Percentiles rank a stretch among this genome's conserved stretches.
Conservation (phyloP, 1,140 invertebrate species). For the Drosophila orena region DNA sequence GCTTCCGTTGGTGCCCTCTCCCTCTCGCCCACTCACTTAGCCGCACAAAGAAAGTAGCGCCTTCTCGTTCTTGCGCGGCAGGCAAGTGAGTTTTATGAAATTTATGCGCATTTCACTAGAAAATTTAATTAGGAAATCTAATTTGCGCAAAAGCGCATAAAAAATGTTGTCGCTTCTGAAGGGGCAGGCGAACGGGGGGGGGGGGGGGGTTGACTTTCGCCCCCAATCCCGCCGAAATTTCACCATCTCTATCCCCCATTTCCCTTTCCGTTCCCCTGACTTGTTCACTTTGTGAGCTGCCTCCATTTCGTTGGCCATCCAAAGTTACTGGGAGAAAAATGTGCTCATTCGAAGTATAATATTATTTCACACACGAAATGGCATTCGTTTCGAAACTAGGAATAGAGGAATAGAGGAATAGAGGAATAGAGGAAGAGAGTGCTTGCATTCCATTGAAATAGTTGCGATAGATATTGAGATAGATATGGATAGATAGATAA, state of each 20-base stretch:
- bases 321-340: slow-evolving; percentile 2
- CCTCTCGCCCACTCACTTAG: not conserved
- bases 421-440: too few relatives aligned
- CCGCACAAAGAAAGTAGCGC: not conserved
- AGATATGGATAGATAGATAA: too few relatives aligned
- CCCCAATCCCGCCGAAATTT: not conserved
- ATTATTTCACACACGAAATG: too few relatives aligned
- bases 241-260: not conserved
- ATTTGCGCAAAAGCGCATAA: slow-evolving; percentile 85
- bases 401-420: too few relatives aligned
- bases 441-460: too few relatives aligned
- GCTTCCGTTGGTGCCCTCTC: not conserved
- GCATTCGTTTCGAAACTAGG: too few relatives aligned
- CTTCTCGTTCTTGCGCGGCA: slow-evolving; percentile 13
- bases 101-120: slow-evolving; percentile 83
- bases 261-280: slow-evolving; percentile 4
- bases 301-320: slow-evolving; percentile 58
- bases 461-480: too few relatives aligned
- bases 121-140: slow-evolving; percentile 85
- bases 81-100: slow-evolving; percentile 77
- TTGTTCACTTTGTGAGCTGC: slow-evolving; percentile 35
- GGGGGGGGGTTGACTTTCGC: too few relatives aligned
- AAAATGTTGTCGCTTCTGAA: slow-evolving; percentile 69
- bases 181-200: not conserved
- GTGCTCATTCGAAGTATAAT: not conserved